phyloP scores from a whole-genome alignment of 1,140 invertebrate species.

The fruit fly (Drosophila melanogaster) region Release_6_plus_ISO1_MT NC_004354.4:7423001-7423500 shows the following conservation, averaged over 20 bases:
- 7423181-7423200: background rate
- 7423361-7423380: background rate
- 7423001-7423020: constrained; percentile 74
- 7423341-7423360: no score
- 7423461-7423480: constrained; percentile 55
- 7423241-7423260: no score
- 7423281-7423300: no score
- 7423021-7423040: constrained; percentile 68
- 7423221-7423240: no score
- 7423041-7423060: constrained; percentile 60
- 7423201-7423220: no score
- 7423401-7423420: constrained; percentile 11
- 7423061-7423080: background rate
- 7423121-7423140: no score
- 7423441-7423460: constrained; percentile 78
- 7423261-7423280: no score
- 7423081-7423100: background rate
- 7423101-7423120: no score
- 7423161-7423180: no score
- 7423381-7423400: constrained; percentile 5
- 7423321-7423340: no score
- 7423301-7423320: no score
- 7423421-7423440: constrained; percentile 41
- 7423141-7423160: background rate
- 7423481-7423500: constrained; percentile 4